A percentile compares a stretch with the other conserved stretches of the same genome.
These are phyloP conservation scores for Teleiodes luculella DNA, from an alignment of 2,888 invertebrate species.

Conservation along the genomic window DNA sequence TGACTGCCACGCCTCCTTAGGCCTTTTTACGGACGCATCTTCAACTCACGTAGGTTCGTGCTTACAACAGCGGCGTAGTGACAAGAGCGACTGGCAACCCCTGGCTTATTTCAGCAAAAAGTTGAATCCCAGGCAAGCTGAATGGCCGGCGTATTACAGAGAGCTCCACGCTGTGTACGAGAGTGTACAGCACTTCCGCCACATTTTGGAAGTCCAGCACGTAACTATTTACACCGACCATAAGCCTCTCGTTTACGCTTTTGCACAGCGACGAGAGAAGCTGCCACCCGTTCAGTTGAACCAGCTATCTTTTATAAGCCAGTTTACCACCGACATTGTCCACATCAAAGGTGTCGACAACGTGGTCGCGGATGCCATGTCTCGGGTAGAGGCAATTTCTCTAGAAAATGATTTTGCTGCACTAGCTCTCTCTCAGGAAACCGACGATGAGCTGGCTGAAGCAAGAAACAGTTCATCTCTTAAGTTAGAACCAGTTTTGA, in stretches of 20 bases:
- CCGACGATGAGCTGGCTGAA: slow-evolving; percentile 20
- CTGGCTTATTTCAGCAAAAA: slow-evolving; percentile 27
- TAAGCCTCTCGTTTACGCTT: slow-evolving; percentile 25
- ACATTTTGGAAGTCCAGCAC: slow-evolving; percentile 24
- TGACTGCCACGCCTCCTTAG: background rate
- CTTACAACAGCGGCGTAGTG: slow-evolving; percentile 20
- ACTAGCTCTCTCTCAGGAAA: slow-evolving; percentile 19
- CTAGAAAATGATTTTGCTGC: slow-evolving; percentile 16
- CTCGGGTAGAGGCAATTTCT: slow-evolving; percentile 24
- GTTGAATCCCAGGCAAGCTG: slow-evolving; percentile 12
- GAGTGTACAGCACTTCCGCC: too few species aligned
- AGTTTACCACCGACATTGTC: slow-evolving; percentile 30
- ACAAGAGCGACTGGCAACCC: slow-evolving; percentile 17
- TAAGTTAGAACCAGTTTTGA: slow-evolving; percentile 12
- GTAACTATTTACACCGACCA: slow-evolving; percentile 24
- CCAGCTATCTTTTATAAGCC: slow-evolving; percentile 26
- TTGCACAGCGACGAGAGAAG: slow-evolving; percentile 21
- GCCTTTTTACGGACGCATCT: slow-evolving; percentile 19
- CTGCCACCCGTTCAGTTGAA: slow-evolving; percentile 26
- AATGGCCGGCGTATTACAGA: slow-evolving; percentile 23
- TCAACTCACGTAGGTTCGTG: slow-evolving; percentile 16
- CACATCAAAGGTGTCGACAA: slow-evolving; percentile 28
- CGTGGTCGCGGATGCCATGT: slow-evolving; percentile 30
- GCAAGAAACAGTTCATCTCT: slow-evolving; percentile 12
- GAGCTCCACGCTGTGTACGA: slow-evolving; percentile 24